Evolutionary conservation across 1,140 invertebrate genomes (phyloP), one percentile per base, ranked within the genome.

Genomic region (Cotesia glomerata): DNA sequence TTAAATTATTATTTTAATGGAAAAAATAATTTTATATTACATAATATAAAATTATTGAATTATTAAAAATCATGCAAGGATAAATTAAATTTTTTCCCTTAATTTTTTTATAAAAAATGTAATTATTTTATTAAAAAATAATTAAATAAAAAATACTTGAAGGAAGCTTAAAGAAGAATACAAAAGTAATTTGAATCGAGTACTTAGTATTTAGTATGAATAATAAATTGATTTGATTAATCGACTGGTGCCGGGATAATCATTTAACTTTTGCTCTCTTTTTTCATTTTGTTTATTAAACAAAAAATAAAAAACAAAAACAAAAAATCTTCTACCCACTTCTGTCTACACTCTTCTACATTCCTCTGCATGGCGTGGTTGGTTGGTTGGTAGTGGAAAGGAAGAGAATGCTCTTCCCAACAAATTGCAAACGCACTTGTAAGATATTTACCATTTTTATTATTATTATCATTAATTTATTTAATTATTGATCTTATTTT

Each of bases 351-450:
- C 83, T 88, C 82, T 87, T 89, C 85, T 89, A 89, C 88, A 89
- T 88, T 90, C 87, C 88, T 85, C 90, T 90, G 89, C 89, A 90
- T 90, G 89, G 88, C 88, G 84, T 87, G 83, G 84, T 86, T 86
- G 82, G 85, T 87, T 88, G 88, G 85, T 87, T 88, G 88, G 87
- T 90, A 91, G 90, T 90, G 90, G 90, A 88, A 90, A 90, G 86
- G 89, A 91, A 88, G 90, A 91, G 87, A 91, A 90, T 91, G 90
- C 89, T 88, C 89, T 91, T 88, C 89, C 88, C 88, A 90, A 88
- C 89, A 91, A 90, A 90, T 90, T 91, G 85, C 89, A 90, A 89
- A 88, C 88, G 87, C 89, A 91, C 88, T 89, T 91, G 90, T 91
- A 91, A 91, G 90, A 90, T 85, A 87, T 88, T 87, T 88, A 84